Evolutionary conservation across 2,797 vertebrate species (phyloP).

Genomic region (Ctenochaetus hawaiiensis): DNA sequence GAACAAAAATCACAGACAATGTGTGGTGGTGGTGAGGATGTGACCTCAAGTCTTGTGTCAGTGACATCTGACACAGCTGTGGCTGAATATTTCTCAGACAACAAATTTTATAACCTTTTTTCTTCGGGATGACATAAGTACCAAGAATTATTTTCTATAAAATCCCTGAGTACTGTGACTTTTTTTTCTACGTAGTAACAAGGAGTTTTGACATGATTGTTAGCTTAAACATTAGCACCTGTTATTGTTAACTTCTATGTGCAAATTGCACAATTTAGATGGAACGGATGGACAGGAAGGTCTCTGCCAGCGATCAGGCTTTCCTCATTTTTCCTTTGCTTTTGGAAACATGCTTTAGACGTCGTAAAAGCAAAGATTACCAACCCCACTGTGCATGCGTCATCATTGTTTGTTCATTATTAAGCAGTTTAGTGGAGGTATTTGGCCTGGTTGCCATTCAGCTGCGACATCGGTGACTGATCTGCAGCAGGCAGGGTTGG

Average conservation of each 20-base stretch:
- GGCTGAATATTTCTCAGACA: background rate
- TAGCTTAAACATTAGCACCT: background rate
- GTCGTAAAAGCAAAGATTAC: slow-evolving; percentile 10
- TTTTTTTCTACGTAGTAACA: background rate
- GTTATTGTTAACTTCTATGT: background rate
- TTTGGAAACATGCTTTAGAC: slow-evolving; percentile 24
- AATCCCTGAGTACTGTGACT: background rate
- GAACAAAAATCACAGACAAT: too few species aligned
- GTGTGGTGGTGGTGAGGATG: background rate
- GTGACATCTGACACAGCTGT: background rate
- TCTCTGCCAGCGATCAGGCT: slow-evolving; percentile 5
- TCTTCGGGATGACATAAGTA: background rate
- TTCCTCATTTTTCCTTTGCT: slow-evolving; percentile 26
- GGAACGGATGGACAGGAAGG: background rate
- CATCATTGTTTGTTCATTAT: slow-evolving; percentile 54
- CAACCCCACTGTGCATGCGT: slow-evolving; percentile 42
- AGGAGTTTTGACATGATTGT: background rate
- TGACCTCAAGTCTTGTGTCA: background rate
- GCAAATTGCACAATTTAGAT: slow-evolving; percentile 2
- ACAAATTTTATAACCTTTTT: background rate
- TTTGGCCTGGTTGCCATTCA: slow-evolving; percentile 38
- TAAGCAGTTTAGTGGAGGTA: slow-evolving; percentile 66
- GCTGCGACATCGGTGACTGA: slow-evolving; percentile 66
- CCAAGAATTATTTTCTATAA: background rate
- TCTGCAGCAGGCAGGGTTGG: slow-evolving; percentile 6